A percentile compares a stretch with the other conserved stretches of the same genome.
Evolutionary conservation across 2,888 invertebrate genomes (phyloP).

Genomic region (Ectemnius lituratus): DNA sequence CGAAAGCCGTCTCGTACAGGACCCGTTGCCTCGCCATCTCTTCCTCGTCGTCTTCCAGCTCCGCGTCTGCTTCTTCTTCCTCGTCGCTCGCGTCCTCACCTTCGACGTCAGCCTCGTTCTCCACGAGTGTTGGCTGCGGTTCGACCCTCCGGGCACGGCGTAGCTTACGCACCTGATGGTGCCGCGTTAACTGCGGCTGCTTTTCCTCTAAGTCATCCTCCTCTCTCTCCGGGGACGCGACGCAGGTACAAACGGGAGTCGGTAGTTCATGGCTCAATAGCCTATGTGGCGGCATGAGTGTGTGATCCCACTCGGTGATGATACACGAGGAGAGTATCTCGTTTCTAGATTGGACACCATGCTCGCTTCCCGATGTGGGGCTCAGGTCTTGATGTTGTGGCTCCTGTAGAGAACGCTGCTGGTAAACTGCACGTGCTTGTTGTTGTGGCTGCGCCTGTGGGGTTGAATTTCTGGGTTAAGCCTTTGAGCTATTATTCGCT

Average conservation of each 20-base stretch:
- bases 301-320: slow-evolving; percentile 77
- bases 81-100: slow-evolving; percentile 79
- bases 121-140: slow-evolving; percentile 83
- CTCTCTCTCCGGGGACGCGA: slow-evolving; percentile 79
- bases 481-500: too few species aligned
- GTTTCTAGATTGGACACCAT: slow-evolving; percentile 65
- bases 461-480: too few species aligned
- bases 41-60: slow-evolving; percentile 80
- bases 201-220: slow-evolving; percentile 81
- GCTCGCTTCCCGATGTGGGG: slow-evolving; percentile 69
- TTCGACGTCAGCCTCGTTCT: slow-evolving; percentile 80
- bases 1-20: slow-evolving; percentile 94
- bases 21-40: slow-evolving; percentile 83
- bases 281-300: slow-evolving; percentile 87
- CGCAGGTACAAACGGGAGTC: slow-evolving; percentile 84
- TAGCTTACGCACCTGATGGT: slow-evolving; percentile 78
- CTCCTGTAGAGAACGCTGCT: slow-evolving; percentile 31
- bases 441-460: slow-evolving; percentile 42
- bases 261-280: slow-evolving; percentile 80
- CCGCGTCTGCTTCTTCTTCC: slow-evolving; percentile 79
- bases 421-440: not conserved
- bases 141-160: slow-evolving; percentile 84
- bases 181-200: slow-evolving; percentile 67
- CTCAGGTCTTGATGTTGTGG: slow-evolving; percentile 64
- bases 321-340: slow-evolving; percentile 75